Evolutionary conservation across 2,888 invertebrate genomes (phyloP), one percentile per base, ranked within the genome.

Genomic region (Drosophila aldrichi): DNA sequence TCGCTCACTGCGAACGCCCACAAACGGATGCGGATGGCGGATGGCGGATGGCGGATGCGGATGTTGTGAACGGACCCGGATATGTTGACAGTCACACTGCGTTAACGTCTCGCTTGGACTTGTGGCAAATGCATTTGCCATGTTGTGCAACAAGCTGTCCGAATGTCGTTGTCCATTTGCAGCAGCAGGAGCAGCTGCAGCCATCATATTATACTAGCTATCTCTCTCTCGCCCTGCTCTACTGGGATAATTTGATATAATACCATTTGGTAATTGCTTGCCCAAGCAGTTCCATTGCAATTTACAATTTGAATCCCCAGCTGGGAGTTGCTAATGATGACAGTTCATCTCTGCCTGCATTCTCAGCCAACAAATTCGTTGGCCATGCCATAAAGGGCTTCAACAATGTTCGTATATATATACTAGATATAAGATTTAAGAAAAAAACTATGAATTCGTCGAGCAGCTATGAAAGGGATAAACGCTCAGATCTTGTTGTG

Each of bases 41-140:
- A 43, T 49, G 22, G 9, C 2, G 9, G 32, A 54, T 60, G 51
- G 44, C 49, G 63, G 43, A 61, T 41, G 44, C 62, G 58, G 58
- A 54, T 57, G 52, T 44, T 58, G 63, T 41, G 59, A 59, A 64
- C 56, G 60, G 51, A 22, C 18, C 12, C 63, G 63, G 73, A 77
- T 65, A 65, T 69, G 77, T 73, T 77, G 77, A 77, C 77, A 67
- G 66, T 29, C 60, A 49, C 51, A 61, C 61, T 38, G 63, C 63
- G 55, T 54, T 71, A 63, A 22, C 67, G 43, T 55, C 60, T 55
- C 63, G 63, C 22, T 55, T 61, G 60, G 69, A 70, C 63, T 71
- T 63, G 44, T 70, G 73, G 79, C 65, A 74, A 83, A 79, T 81
- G 81, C 81, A 81, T 79, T 83, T 74, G 58, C 61, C 63, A 71